Evolutionary conservation across 35 echinoderm and acorn worm species (phyloP), one percentile per base, ranked within the genome.

Genomic region (Acanthaster planci): DNA sequence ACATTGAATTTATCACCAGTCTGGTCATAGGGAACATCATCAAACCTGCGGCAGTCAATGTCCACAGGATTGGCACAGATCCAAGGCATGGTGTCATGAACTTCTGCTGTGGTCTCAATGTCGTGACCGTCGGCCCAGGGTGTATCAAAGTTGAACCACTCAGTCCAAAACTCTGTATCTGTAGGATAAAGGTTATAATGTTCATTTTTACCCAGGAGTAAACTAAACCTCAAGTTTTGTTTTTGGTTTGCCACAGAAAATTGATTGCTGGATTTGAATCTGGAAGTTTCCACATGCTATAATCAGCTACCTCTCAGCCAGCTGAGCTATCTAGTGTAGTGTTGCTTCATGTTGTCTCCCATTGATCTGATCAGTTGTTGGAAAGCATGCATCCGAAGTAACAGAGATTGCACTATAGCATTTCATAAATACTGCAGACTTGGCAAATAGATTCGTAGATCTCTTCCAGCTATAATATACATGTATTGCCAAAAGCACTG

Each of bases 131-230:
- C 90, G 0, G 8, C 8, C 18, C 18, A 60, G 35, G 90, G 90
- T 5, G 40, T 40, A 47, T 92, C 76, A 38, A 76, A 76, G 84
- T 82, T 92, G 35, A 72, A 92, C 84, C 84, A 92, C 26, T 78
- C 84, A 3, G 90, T 87, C 90, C 90, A 92, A 40, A 78, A 60
- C 23, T 76, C 51, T 40, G 83, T 92, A 21, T 76, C 90, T 92
- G 77, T 12, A n/a, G 8, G 40, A 76, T 18, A 52, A 77, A 42
- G 42, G 60, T 34, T 39, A 40, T 34, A 78, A 78, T 8, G 19
- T 31, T 81, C 15, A 81, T 15, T 15, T 22, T 40, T 38, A 22
- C 14, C 22, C 22, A 58, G 55, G 22, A 14, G 22, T 15, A 58
- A 14, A 58, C 55, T 14, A 54, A 82, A n/a, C 79, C 16, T 79